phyloP scores from a whole-genome alignment of 2,797 vertebrate genomes.

The Rhinichthys osculus region DNA sequence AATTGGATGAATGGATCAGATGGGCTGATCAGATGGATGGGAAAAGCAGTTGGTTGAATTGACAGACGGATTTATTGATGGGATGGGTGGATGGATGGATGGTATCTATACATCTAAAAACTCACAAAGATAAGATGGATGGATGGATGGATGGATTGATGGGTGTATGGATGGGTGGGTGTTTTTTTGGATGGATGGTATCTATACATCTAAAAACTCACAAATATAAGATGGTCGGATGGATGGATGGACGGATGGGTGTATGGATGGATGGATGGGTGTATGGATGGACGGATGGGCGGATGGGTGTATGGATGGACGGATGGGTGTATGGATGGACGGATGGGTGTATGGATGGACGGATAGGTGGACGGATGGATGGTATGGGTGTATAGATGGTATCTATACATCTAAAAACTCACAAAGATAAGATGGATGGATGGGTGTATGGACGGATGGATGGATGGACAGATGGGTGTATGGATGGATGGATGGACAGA shows the following conservation, averaged over 20 bases:
- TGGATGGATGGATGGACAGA: too few relatives aligned
- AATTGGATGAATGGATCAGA: not conserved
- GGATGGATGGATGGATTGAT: rapidly evolving
- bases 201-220: too few relatives aligned
- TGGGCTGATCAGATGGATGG: not conserved
- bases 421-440: not conserved
- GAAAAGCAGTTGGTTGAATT: not conserved
- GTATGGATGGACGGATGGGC: not conserved
- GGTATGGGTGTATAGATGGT: not conserved
- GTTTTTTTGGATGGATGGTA: not conserved
- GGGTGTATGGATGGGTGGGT: not conserved
- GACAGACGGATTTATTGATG: not conserved
- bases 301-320: too few relatives aligned
- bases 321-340: not conserved
- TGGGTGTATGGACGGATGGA: too few relatives aligned
- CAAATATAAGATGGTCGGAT: not conserved
- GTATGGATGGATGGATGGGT: too few relatives aligned
- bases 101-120: too few relatives aligned
- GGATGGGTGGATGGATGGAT: not conserved
- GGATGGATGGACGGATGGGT: not conserved
- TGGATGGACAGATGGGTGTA: not conserved
- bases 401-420: too few relatives aligned
- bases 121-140: not conserved
- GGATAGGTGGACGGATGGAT: not conserved
- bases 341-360: not conserved